A percentile compares a stretch with the other conserved stretches of the same genome.
These are phyloP conservation scores for Nothoprocta pentlandii DNA, from an alignment of 2,113 vertebrate genomes.

Conservation along the genomic window DNA sequence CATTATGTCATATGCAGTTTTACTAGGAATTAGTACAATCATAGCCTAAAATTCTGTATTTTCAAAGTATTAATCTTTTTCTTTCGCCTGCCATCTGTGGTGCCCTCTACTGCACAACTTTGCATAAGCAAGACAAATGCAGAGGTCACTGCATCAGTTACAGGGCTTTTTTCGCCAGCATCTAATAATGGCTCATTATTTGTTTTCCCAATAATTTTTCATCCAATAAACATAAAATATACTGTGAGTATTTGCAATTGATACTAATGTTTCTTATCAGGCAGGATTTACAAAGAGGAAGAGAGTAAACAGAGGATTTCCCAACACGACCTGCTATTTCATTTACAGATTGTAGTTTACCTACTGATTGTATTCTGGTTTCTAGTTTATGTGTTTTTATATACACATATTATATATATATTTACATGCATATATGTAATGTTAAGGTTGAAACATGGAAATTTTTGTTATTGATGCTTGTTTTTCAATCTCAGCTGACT, in stretches of 20 bases:
- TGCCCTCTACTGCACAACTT: slow-evolving; percentile 22
- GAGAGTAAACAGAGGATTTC: not conserved
- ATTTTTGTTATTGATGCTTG: not conserved
- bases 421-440: not conserved
- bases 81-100: not conserved
- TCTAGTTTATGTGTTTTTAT: not conserved
- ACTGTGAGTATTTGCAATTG: not conserved
- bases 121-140: not conserved
- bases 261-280: not conserved
- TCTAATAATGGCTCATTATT: not conserved
- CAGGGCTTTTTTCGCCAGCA: not conserved
- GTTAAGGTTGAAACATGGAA: not conserved
- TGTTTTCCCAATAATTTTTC: not conserved
- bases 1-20: not conserved
- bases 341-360: not conserved
- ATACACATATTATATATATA: not conserved
- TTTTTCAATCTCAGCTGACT: not conserved
- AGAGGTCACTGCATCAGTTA: not conserved
- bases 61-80: not conserved
- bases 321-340: not conserved
- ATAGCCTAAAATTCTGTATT: not conserved
- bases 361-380: not conserved
- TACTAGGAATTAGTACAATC: not conserved
- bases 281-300: not conserved
- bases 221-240: not conserved